phyloP scores from a whole-genome alignment of 2,113 vertebrate genomes.

The Platycercus adscitus region DNA sequence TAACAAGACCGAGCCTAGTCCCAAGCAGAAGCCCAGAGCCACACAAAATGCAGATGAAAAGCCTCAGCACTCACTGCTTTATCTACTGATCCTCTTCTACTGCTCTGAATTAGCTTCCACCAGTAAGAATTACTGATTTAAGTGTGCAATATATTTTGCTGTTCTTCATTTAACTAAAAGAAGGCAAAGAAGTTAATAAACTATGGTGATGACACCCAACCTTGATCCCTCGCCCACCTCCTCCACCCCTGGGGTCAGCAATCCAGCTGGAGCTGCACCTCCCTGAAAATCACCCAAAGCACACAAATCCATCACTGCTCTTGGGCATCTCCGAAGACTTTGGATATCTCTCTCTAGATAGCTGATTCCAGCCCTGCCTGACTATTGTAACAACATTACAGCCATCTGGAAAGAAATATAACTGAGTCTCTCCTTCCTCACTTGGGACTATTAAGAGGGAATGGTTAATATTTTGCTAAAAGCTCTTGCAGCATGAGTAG shows the following conservation, averaged over 20 bases:
- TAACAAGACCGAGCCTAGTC: background rate
- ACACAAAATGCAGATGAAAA: background rate
- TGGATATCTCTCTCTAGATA: background rate
- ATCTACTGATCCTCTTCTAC: background rate
- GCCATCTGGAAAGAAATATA: background rate
- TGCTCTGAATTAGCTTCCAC: background rate
- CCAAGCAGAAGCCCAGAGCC: background rate
- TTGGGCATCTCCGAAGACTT: background rate
- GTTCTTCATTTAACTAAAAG: background rate
- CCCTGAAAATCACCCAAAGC: background rate
- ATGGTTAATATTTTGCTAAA: slow-evolving; percentile 14
- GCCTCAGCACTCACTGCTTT: background rate
- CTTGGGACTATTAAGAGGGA: background rate
- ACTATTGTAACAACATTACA: background rate
- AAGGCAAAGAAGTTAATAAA: background rate
- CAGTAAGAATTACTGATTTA: background rate
- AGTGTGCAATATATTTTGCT: background rate
- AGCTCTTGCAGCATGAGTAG: background rate
- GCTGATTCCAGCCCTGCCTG: background rate
- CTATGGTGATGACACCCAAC: background rate
- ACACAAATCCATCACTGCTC: background rate
- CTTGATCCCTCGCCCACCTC: background rate
- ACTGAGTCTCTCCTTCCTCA: background rate
- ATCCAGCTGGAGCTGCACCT: background rate
- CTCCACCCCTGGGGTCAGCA: background rate